Evolutionary conservation across 2,797 vertebrate genomes (phyloP).

Genomic region (Salarias fasciatus): DNA sequence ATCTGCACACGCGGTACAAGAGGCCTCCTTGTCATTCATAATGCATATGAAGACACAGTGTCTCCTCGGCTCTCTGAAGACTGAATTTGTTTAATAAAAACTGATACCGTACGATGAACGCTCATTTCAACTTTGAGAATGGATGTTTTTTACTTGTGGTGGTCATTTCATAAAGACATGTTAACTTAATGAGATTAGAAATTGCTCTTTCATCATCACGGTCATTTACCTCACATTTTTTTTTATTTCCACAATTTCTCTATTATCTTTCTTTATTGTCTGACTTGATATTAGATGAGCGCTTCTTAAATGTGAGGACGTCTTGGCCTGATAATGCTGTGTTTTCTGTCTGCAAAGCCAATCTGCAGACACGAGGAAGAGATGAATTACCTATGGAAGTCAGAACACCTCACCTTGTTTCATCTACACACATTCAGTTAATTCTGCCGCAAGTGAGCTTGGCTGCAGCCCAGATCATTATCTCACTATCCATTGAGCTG

Average conservation of each 20-base stretch:
- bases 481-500: constrained; percentile 64
- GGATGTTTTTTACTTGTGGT: constrained; percentile 22
- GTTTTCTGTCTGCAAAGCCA: constrained; percentile 31
- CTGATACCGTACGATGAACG: constrained; percentile 62
- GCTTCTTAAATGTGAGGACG: constrained; percentile 7
- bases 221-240: neutral
- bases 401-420: constrained; percentile 51
- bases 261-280: neutral
- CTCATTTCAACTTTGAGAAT: constrained; percentile 43
- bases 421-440: constrained; percentile 56
- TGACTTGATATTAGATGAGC: neutral
- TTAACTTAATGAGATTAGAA: constrained; percentile 23
- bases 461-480: constrained; percentile 66
- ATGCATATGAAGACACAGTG: constrained; percentile 43
- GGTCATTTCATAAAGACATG: constrained; percentile 26
- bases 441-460: constrained; percentile 49
- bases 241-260: neutral
- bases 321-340: constrained; percentile 27
- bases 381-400: constrained; percentile 60
- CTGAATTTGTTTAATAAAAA: constrained; percentile 60
- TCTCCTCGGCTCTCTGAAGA: constrained; percentile 38
- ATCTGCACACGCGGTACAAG: constrained; percentile 21
- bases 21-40: constrained; percentile 54
- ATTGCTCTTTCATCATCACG: neutral
- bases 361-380: constrained; percentile 49